phyloP scores from a whole-genome alignment of 2,888 invertebrate genomes.

The Elmis aenea region DNA sequence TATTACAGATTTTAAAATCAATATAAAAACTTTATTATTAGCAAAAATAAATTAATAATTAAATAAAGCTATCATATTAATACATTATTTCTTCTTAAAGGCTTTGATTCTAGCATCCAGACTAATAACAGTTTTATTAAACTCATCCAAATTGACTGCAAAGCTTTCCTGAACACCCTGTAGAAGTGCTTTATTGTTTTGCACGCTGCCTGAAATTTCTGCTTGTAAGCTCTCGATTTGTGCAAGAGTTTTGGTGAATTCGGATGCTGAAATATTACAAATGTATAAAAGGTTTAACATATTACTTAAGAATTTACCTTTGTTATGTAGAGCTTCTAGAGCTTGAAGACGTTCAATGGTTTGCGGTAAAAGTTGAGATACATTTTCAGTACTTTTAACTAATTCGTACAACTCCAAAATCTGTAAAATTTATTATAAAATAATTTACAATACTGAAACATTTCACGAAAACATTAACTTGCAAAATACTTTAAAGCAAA shows the following conservation, averaged over 20 bases:
- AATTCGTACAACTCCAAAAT: constrained; percentile 81
- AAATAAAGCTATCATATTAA: background rate
- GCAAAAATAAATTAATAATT: background rate
- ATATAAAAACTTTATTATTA: background rate
- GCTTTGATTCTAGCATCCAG: constrained; percentile 69
- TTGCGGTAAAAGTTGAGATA: constrained; percentile 72
- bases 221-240: constrained; percentile 75
- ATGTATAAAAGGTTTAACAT: background rate
- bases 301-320: constrained; percentile 57
- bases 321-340: constrained; percentile 81
- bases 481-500: too few species aligned
- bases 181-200: constrained; percentile 72
- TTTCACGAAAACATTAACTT: too few species aligned
- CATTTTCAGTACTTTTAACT: constrained; percentile 78
- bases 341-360: constrained; percentile 82
- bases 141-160: constrained; percentile 70
- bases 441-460: too few species aligned
- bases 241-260: constrained; percentile 78
- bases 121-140: constrained; percentile 69
- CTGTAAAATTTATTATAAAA: constrained; percentile 46
- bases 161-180: constrained; percentile 79
- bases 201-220: constrained; percentile 64
- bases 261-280: constrained; percentile 62
- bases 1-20: too few species aligned
- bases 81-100: constrained; percentile 48